Percentiles rank a stretch among this genome's conserved stretches.
phyloP scores from a whole-genome alignment of 2,888 invertebrate genomes.

The Trichacis sp. region DNA sequence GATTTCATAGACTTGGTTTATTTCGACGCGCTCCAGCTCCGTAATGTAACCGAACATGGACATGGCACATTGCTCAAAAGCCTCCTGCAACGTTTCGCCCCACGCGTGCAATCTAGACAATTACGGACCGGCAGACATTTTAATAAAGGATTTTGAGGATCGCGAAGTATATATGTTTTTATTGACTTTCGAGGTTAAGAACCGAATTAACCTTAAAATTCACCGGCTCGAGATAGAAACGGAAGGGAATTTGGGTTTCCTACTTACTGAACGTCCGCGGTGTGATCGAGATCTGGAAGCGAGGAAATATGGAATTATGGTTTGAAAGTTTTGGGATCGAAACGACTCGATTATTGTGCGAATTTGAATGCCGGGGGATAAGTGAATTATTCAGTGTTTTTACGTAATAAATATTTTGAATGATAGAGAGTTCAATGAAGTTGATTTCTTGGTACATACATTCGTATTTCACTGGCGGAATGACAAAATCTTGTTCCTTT shows the following conservation, averaged over 20 bases:
- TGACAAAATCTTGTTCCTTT: slow-evolving; percentile 74
- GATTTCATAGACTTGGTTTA: slow-evolving; percentile 81
- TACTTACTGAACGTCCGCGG: slow-evolving; percentile 98
- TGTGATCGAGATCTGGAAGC: slow-evolving; percentile 93
- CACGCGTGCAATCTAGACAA: slow-evolving; percentile 85
- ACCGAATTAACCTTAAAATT: slow-evolving; percentile 16
- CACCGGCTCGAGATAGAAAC: background rate
- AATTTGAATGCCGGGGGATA: too few species aligned
- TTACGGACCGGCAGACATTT: too few species aligned
- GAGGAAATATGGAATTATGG: slow-evolving; percentile 61
- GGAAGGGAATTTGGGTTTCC: background rate
- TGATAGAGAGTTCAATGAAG: too few species aligned
- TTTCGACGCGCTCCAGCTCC: slow-evolving; percentile 86
- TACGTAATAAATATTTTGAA: background rate
- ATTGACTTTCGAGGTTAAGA: slow-evolving; percentile 17
- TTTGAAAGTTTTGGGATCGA: background rate
- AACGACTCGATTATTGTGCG: too few species aligned
- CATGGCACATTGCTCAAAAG: slow-evolving; percentile 94
- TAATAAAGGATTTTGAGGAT: too few species aligned
- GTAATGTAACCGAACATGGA: slow-evolving; percentile 99
- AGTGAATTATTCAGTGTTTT: too few species aligned
- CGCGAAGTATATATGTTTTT: too few species aligned
- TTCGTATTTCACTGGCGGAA: slow-evolving; percentile 83
- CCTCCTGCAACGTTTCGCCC: slow-evolving; percentile 88
- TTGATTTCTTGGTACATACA: slow-evolving; percentile 73